Percentiles rank a stretch among this genome's conserved stretches.
These are phyloP conservation scores for Parus major DNA, from an alignment of 2,113 vertebrate genomes.

Conservation along the genomic window DNA sequence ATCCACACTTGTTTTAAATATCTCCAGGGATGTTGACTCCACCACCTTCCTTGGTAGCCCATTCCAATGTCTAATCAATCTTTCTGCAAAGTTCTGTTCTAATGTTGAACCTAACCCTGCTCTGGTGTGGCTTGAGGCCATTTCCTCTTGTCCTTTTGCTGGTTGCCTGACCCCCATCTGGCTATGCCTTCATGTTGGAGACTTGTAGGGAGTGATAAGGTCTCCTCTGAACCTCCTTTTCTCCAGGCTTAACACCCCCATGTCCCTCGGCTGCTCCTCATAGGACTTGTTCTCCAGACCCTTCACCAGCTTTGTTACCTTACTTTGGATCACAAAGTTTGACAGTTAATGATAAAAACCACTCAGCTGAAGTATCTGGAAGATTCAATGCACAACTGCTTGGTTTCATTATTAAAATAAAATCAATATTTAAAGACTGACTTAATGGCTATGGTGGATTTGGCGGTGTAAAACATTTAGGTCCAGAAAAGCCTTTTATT, in stretches of 20 bases:
- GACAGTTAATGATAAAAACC: background rate
- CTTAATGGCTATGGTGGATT: background rate
- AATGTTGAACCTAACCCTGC: background rate
- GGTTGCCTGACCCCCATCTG: rapidly evolving
- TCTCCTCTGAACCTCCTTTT: background rate
- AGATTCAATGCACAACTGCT: background rate
- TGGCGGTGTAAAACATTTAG: background rate
- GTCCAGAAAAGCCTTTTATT: background rate
- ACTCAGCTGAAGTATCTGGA: background rate
- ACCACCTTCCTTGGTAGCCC: background rate
- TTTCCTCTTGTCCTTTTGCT: background rate
- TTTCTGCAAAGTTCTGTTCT: background rate
- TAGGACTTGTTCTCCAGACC: background rate
- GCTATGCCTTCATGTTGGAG: background rate
- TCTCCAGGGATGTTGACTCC: background rate
- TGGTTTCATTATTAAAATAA: background rate
- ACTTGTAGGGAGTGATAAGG: too few relatives aligned
- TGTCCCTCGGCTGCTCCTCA: background rate
- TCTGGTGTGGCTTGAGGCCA: background rate
- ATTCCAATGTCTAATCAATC: background rate
- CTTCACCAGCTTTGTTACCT: background rate
- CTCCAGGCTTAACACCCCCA: background rate
- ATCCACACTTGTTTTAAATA: background rate
- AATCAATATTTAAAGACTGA: background rate
- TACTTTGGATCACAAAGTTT: background rate